Evolutionary conservation across 2,797 vertebrate genomes (phyloP).

Genomic region (Hephaestus fuliginosus): DNA sequence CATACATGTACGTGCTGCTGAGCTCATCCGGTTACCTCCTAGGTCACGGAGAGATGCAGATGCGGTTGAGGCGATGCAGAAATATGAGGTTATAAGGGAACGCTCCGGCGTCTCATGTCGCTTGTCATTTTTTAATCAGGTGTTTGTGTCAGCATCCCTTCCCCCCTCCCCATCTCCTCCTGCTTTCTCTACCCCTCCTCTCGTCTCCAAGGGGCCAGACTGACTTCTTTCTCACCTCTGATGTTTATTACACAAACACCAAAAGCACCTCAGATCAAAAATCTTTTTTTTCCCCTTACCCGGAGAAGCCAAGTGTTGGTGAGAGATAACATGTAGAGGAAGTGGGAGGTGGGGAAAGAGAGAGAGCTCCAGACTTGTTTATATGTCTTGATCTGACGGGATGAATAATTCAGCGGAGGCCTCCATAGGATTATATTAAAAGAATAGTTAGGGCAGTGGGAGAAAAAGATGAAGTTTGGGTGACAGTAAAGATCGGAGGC

Average conservation of each 20-base stretch:
- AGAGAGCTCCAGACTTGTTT: slow-evolving; percentile 67
- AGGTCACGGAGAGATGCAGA: slow-evolving; percentile 36
- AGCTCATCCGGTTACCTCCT: slow-evolving; percentile 28
- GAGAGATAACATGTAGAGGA: slow-evolving; percentile 74
- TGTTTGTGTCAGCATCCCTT: slow-evolving; percentile 37
- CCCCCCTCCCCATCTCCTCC: slow-evolving; percentile 2
- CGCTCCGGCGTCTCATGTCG: slow-evolving; percentile 20
- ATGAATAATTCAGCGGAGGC: slow-evolving; percentile 82
- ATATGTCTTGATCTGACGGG: slow-evolving; percentile 76
- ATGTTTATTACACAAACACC: slow-evolving; percentile 76
- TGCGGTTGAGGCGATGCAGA: slow-evolving; percentile 23
- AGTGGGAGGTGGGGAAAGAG: slow-evolving; percentile 62
- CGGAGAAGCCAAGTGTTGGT: slow-evolving; percentile 73
- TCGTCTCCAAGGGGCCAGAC: slow-evolving; percentile 49
- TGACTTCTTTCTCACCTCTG: slow-evolving; percentile 67
- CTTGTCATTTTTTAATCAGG: slow-evolving; percentile 54
- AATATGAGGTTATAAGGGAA: slow-evolving; percentile 36
- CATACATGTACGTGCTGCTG: not conserved
- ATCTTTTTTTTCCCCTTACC: slow-evolving; percentile 47
- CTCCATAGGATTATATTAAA: slow-evolving; percentile 67
- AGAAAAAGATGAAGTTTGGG: slow-evolving; percentile 18
- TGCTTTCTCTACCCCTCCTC: not conserved
- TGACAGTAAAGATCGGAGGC: slow-evolving; percentile 27
- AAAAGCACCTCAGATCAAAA: slow-evolving; percentile 74
- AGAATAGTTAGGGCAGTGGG: slow-evolving; percentile 56